A percentile compares a stretch with the other conserved stretches of the same genome.
These are phyloP conservation scores for Tetanocera ferruginea DNA, from an alignment of 2,888 invertebrate genomes.

Conservation along the genomic window DNA sequence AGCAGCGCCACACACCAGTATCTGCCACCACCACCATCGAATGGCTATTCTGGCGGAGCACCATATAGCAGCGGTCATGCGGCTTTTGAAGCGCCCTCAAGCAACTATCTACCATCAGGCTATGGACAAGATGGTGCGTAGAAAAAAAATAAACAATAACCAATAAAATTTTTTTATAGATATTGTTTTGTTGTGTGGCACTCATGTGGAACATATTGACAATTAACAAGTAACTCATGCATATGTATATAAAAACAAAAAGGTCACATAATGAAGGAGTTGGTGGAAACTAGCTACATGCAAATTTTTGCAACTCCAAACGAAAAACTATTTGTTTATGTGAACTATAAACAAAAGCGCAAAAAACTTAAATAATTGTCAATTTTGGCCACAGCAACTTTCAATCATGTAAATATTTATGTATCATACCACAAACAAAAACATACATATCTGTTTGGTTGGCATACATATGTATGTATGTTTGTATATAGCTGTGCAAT, in stretches of 20 bases:
- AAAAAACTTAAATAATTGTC: no score
- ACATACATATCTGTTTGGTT: not conserved
- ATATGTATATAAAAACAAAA: not conserved
- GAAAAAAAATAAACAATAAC: slow-evolving; percentile 21
- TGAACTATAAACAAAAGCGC: no score
- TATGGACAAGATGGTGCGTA: slow-evolving; percentile 68
- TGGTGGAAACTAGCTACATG: not conserved
- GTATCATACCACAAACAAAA: not conserved
- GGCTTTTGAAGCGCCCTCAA: slow-evolving; percentile 66
- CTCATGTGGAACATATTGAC: slow-evolving; percentile 5
- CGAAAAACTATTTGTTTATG: no score
- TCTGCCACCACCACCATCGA: slow-evolving; percentile 60
- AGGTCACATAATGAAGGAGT: not conserved
- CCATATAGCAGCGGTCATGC: slow-evolving; percentile 64
- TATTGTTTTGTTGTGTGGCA: slow-evolving; percentile 8
- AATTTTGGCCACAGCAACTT: no score
- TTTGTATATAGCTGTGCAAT: slow-evolving; percentile 3
- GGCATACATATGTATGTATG: slow-evolving; percentile 6
- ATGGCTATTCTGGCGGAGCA: slow-evolving; percentile 57
- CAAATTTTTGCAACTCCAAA: no score
- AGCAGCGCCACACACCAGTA: slow-evolving; percentile 66
- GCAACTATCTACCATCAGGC: slow-evolving; percentile 64
- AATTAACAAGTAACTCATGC: not conserved
- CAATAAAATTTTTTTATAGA: not conserved
- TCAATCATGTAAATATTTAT: no score